These are phyloP conservation scores for Bedellia somnulentella DNA, from an alignment of 2,888 invertebrate species.

Conservation along the genomic window DNA sequence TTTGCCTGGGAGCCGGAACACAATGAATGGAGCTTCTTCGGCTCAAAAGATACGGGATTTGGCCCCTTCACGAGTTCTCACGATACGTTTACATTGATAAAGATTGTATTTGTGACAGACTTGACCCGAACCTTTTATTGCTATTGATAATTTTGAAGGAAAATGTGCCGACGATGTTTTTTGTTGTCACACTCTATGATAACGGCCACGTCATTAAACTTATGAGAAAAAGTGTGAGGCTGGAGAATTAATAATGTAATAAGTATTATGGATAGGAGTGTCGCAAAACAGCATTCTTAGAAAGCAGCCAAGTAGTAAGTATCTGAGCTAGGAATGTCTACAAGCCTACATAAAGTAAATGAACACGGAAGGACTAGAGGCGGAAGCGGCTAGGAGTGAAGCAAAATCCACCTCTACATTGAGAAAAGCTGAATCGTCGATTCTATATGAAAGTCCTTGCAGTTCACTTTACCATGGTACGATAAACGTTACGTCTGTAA, in stretches of 20 bases:
- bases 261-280: no score
- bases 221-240: no score
- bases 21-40: slow-evolving; percentile 30
- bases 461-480: no score
- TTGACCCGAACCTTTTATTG: background rate
- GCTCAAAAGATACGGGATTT: slow-evolving; percentile 19
- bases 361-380: slow-evolving; percentile 56
- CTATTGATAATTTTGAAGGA: no score
- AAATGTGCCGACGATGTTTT: no score
- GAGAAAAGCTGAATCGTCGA: no score
- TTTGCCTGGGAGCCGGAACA: slow-evolving; percentile 18
- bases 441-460: no score
- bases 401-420: no score
- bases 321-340: slow-evolving; percentile 45
- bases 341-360: slow-evolving; percentile 32
- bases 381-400: slow-evolving; percentile 61
- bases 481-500: no score
- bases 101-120: slow-evolving; percentile 12
- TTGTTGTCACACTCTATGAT: no score
- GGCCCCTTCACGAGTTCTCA: slow-evolving; percentile 33
- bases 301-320: slow-evolving; percentile 36
- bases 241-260: no score
- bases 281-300: slow-evolving; percentile 46
- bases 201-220: no score
- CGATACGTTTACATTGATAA: slow-evolving; percentile 31